Conservation (phyloP, 2,797 vertebrate genomes). For the Benthosema pterotum region DNA sequence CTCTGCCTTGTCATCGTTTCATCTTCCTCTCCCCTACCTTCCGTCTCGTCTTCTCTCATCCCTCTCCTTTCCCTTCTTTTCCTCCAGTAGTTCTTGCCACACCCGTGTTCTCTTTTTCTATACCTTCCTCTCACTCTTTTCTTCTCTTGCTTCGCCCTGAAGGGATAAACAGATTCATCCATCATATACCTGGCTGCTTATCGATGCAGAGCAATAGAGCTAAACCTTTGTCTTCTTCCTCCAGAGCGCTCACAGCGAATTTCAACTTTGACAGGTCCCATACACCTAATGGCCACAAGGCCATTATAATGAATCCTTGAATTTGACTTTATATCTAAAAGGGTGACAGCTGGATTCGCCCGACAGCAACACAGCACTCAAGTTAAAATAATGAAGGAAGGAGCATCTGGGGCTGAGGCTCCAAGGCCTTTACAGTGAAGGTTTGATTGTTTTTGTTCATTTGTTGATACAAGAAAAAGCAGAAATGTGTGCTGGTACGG, state of each 20-base stretch:
- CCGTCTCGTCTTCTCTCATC: not conserved
- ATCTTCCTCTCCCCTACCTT: not conserved
- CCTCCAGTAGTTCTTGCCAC: too few relatives aligned
- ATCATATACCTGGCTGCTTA: slow-evolving; percentile 28
- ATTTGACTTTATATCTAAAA: too few relatives aligned
- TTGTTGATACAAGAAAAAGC: too few relatives aligned
- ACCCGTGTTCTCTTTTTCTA: not conserved
- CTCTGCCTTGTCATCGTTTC: slow-evolving; percentile 8
- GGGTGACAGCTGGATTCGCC: too few relatives aligned
- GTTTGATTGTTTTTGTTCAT: too few relatives aligned
- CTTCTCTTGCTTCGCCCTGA: slow-evolving; percentile 4
- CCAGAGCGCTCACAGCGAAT: slow-evolving; percentile 18
- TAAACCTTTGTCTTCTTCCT: slow-evolving; percentile 5
- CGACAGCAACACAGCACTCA: too few relatives aligned
- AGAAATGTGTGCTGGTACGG: too few relatives aligned
- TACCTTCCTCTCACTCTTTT: not conserved
- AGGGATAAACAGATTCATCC: slow-evolving; percentile 32
- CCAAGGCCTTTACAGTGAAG: too few relatives aligned
- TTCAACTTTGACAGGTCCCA: slow-evolving; percentile 28
- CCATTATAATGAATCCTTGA: too few relatives aligned
- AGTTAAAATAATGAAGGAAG: too few relatives aligned
- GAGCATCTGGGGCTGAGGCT: too few relatives aligned
- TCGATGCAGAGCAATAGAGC: slow-evolving; percentile 28
- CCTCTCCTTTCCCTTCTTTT: not conserved
- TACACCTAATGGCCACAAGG: too few relatives aligned